These are phyloP conservation scores for Kuschelorhynchus macadamiae DNA, from an alignment of 2,888 invertebrate genomes.

Conservation along the genomic window DNA sequence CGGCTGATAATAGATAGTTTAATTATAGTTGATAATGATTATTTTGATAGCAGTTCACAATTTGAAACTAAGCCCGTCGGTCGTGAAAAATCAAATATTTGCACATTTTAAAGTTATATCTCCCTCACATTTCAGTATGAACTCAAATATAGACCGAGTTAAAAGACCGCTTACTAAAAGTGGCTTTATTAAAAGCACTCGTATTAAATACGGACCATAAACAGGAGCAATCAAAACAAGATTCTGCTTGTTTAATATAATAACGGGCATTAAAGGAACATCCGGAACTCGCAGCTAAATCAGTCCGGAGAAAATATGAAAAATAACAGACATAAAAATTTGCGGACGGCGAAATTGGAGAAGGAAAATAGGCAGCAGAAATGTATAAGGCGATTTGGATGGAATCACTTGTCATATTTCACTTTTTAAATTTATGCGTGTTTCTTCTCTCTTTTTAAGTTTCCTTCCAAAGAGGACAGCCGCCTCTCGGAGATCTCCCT, in stretches of 20 bases:
- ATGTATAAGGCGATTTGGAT: conserved; percentile 52
- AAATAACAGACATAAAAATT: conserved; percentile 51
- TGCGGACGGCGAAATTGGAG: conserved; percentile 52
- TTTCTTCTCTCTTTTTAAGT: conserved; percentile 28
- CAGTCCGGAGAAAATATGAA: conserved; percentile 35
- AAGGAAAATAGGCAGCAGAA: conserved; percentile 51
- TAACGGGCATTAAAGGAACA: conserved; percentile 34
- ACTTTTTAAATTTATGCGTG: conserved; percentile 52
- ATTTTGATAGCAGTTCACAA: too few relatives aligned
- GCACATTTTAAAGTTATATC: neutral
- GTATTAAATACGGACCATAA: conserved; percentile 12
- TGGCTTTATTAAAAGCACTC: conserved; percentile 18
- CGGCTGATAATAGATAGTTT: too few relatives aligned
- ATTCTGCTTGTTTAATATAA: conserved; percentile 37
- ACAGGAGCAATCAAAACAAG: conserved; percentile 35
- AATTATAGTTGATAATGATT: too few relatives aligned
- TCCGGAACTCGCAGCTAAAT: conserved; percentile 26
- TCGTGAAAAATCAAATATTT: too few relatives aligned
- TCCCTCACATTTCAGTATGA: neutral
- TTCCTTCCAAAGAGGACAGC: conserved; percentile 18
- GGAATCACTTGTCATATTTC: conserved; percentile 52
- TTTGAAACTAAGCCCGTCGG: too few relatives aligned
- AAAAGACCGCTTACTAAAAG: conserved; percentile 8
- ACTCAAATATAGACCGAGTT: neutral
- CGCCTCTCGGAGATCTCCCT: conserved; percentile 43